A percentile compares a stretch with the other conserved stretches of the same genome.
These are phyloP conservation scores for Pinna nobilis DNA, from an alignment of 1,140 invertebrate genomes.

Conservation along the genomic window DNA sequence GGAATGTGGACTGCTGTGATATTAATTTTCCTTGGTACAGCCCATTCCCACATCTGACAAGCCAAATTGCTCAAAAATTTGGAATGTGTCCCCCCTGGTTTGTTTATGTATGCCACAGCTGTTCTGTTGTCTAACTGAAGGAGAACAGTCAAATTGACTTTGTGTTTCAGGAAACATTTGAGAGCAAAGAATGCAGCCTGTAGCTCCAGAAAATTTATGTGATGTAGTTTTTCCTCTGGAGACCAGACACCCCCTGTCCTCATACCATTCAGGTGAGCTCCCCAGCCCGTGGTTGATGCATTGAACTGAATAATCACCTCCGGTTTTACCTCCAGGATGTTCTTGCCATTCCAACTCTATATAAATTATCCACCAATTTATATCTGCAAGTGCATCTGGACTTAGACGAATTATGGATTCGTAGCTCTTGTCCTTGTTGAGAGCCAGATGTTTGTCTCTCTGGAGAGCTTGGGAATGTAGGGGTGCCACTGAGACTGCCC, in stretches of 20 bases:
- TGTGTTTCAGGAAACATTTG: background rate
- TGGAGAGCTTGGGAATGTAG: too few species aligned
- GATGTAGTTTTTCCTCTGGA: background rate
- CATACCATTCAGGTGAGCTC: background rate
- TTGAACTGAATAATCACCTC: background rate
- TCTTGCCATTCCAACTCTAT: background rate
- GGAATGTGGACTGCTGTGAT: background rate
- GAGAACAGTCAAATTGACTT: background rate
- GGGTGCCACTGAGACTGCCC: too few species aligned
- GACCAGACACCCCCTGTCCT: conserved; percentile 4
- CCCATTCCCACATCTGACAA: background rate
- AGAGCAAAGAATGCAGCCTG: background rate
- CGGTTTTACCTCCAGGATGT: background rate
- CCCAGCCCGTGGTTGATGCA: background rate
- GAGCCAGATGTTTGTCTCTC: too few species aligned
- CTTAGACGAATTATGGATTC: too few species aligned
- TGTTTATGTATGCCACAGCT: conserved; percentile 8
- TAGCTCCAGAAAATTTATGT: conserved; percentile 7
- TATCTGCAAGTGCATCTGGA: too few species aligned
- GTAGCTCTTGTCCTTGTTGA: too few species aligned
- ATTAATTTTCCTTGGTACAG: background rate
- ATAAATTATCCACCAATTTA: too few species aligned
- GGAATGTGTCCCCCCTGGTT: background rate
- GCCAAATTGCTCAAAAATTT: background rate
- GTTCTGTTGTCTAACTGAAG: conserved; percentile 21